Evolutionary conservation across 2,888 invertebrate species (phyloP).

Genomic region (Cataglyphis cursor): DNA sequence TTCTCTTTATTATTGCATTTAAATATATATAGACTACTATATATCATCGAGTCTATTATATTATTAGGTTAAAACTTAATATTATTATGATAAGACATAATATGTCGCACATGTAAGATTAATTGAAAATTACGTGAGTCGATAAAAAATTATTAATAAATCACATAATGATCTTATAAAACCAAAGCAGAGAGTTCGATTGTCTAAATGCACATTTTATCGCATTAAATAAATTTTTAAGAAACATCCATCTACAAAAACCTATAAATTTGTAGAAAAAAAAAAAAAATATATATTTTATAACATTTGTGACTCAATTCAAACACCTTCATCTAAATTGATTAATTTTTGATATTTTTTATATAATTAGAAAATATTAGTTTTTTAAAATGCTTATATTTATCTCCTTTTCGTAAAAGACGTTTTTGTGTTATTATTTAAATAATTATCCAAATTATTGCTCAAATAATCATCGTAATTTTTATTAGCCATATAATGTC

Average conservation of each 20-base stretch:
- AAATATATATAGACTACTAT: background rate
- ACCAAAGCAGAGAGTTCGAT: background rate
- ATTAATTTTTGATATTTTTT: background rate
- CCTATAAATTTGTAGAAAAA: background rate
- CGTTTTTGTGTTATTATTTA: background rate
- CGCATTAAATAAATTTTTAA: background rate
- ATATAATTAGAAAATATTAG: background rate
- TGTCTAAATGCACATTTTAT: background rate
- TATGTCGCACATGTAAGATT: background rate
- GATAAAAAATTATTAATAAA: constrained; percentile 11
- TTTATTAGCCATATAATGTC: background rate
- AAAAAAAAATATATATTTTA: background rate
- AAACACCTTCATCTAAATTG: too few species aligned
- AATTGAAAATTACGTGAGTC: background rate
- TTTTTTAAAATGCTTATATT: background rate
- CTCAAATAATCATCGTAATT: constrained; percentile 12
- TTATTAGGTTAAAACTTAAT: background rate
- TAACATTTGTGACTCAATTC: background rate
- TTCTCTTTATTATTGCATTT: background rate
- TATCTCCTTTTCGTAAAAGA: background rate
- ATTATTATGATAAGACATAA: background rate
- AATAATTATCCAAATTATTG: constrained; percentile 4
- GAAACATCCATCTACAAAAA: background rate
- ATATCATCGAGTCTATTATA: background rate
- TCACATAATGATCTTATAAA: background rate